These are phyloP conservation scores for Chlorodrepanis virens DNA, from an alignment of 2,113 vertebrate species.

Conservation along the genomic window DNA sequence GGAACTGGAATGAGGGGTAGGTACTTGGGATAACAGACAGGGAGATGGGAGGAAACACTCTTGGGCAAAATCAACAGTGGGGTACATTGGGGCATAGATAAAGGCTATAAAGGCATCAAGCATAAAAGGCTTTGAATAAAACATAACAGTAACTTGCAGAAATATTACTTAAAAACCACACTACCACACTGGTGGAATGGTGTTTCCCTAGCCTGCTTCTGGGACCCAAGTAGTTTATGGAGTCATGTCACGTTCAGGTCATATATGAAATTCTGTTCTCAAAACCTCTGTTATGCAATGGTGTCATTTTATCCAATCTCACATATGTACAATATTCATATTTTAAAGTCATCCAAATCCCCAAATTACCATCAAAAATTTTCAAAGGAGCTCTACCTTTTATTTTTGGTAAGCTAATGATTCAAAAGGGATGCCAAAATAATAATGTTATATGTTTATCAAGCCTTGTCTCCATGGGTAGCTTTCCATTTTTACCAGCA, in stretches of 20 bases:
- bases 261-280: background rate
- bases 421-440: background rate
- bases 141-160: background rate
- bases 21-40: background rate
- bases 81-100: background rate
- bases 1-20: background rate
- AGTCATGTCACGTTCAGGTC: background rate
- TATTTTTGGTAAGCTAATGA: background rate
- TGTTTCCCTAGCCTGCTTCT: background rate
- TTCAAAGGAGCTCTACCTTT: background rate
- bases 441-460: background rate
- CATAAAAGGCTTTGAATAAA: background rate
- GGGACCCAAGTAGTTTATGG: background rate
- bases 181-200: too few species aligned
- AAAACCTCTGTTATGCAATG: background rate
- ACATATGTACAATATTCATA: background rate
- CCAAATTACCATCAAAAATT: background rate
- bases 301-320: background rate
- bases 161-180: background rate
- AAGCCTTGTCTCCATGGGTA: background rate
- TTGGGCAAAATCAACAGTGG: background rate
- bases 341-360: background rate
- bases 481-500: background rate
- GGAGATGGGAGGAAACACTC: background rate
- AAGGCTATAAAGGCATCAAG: background rate